phyloP scores from a whole-genome alignment of 2,113 vertebrate species.

The Dendrocopos noguchii region DNA sequence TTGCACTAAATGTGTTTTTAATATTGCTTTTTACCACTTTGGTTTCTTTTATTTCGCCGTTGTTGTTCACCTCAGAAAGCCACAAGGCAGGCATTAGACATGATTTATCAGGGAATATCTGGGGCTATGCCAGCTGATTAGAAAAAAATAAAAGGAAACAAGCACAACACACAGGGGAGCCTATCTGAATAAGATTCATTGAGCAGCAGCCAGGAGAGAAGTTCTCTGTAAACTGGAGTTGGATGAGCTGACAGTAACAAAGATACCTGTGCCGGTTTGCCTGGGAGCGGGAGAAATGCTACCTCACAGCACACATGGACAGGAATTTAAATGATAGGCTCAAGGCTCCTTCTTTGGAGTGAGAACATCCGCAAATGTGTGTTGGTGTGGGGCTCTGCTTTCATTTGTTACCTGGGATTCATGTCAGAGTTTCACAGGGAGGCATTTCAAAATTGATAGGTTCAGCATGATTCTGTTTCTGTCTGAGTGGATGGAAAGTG shows the following conservation, averaged over 20 bases:
- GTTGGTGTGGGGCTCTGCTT: background rate
- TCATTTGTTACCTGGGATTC: background rate
- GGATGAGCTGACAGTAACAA: background rate
- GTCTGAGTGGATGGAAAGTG: background rate
- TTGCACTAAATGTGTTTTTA: slow-evolving; percentile 63
- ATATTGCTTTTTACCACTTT: slow-evolving; percentile 55
- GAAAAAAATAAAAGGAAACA: slow-evolving; percentile 40
- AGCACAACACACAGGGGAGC: background rate
- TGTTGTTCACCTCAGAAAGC: slow-evolving; percentile 58
- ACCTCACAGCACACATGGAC: background rate
- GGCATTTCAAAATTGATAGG: background rate
- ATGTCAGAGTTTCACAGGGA: background rate
- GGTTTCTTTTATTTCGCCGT: slow-evolving; percentile 26
- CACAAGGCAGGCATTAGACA: slow-evolving; percentile 47
- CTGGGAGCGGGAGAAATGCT: background rate
- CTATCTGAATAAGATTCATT: slow-evolving; percentile 9
- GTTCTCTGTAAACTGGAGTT: background rate
- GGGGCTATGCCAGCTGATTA: slow-evolving; percentile 32
- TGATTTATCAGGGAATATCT: slow-evolving; percentile 55
- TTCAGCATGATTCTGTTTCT: background rate
- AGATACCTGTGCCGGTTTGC: background rate
- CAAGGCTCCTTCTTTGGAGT: background rate
- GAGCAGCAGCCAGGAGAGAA: background rate
- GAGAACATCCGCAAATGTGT: background rate
- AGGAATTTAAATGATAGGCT: background rate